These are phyloP conservation scores for Nebria salina DNA, from an alignment of 2,888 invertebrate genomes.

Conservation along the genomic window DNA sequence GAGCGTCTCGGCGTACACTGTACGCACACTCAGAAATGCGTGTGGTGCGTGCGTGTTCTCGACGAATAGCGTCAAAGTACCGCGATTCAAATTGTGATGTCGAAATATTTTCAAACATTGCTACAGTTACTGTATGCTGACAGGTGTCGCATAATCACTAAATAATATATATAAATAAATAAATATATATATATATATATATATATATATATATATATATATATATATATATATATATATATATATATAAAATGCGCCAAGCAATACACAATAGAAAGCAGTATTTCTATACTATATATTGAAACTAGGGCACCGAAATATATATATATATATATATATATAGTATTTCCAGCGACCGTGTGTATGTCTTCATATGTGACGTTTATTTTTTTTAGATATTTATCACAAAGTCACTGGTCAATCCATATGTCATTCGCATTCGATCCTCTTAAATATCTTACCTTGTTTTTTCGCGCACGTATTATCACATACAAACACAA, in stretches of 20 bases:
- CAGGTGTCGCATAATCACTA: background rate
- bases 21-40: conserved; percentile 41
- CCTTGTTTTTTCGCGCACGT: conserved; percentile 54
- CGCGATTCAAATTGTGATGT: conserved; percentile 41
- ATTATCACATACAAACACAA: conserved; percentile 56
- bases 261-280: conserved; percentile 41
- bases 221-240: too few relatives aligned
- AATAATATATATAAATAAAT: too few relatives aligned
- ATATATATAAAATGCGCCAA: background rate
- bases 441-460: conserved; percentile 60
- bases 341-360: conserved; percentile 16
- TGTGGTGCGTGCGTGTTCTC: conserved; percentile 33
- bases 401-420: conserved; percentile 34
- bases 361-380: conserved; percentile 32
- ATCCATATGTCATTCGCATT: conserved; percentile 43
- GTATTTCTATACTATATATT: conserved; percentile 30
- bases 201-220: too few relatives aligned
- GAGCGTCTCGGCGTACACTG: conserved; percentile 40
- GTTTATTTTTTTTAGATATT: conserved; percentile 39
- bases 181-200: too few relatives aligned
- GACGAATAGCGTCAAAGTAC: conserved; percentile 41
- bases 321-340: background rate
- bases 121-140: background rate
- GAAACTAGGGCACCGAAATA: conserved; percentile 43
- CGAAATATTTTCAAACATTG: background rate